Percentiles rank a stretch among this genome's conserved stretches.
These are phyloP conservation scores for Lepidurus couesii DNA, from an alignment of 1,140 invertebrate genomes.

Conservation along the genomic window DNA sequence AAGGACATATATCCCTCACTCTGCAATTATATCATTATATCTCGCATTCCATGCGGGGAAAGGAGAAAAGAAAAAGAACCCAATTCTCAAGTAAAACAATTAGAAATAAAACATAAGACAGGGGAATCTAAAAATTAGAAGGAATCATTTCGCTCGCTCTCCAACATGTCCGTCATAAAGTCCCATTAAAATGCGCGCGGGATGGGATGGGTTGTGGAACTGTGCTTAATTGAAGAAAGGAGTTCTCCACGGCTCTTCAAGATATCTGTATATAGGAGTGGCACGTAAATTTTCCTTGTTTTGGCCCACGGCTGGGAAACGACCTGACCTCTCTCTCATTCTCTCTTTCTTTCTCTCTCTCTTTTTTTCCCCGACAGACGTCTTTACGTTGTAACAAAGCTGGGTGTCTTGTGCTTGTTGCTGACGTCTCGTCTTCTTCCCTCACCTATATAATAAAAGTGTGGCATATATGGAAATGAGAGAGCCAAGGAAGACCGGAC, in stretches of 20 bases:
- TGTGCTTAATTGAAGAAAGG: not conserved
- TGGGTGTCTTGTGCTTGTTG: slow-evolving; percentile 4
- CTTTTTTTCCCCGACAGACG: not conserved
- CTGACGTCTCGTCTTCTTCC: slow-evolving; percentile 20
- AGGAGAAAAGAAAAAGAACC: too few species aligned
- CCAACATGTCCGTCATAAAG: not conserved
- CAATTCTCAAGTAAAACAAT: not conserved
- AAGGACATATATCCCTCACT: too few species aligned
- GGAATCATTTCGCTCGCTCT: not conserved
- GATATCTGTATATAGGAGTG: slow-evolving; percentile 15
- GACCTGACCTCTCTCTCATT: slow-evolving; percentile 11
- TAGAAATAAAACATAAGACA: not conserved
- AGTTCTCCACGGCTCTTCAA: slow-evolving; percentile 1
- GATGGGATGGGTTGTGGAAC: not conserved
- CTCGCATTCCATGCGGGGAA: too few species aligned
- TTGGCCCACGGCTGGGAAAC: slow-evolving; percentile 5
- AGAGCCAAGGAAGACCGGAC: not conserved
- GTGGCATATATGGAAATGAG: slow-evolving; percentile 22
- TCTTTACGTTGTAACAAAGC: not conserved
- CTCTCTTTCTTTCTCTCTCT: not conserved
- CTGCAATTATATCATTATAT: too few species aligned
- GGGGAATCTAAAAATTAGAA: not conserved
- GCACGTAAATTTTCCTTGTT: slow-evolving; percentile 16
- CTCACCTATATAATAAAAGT: slow-evolving; percentile 22
- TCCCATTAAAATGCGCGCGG: not conserved